Evolutionary conservation across 2,113 vertebrate genomes (phyloP), one percentile per base, ranked within the genome.

Genomic region (Boulengeromyrus knoepffleri): DNA sequence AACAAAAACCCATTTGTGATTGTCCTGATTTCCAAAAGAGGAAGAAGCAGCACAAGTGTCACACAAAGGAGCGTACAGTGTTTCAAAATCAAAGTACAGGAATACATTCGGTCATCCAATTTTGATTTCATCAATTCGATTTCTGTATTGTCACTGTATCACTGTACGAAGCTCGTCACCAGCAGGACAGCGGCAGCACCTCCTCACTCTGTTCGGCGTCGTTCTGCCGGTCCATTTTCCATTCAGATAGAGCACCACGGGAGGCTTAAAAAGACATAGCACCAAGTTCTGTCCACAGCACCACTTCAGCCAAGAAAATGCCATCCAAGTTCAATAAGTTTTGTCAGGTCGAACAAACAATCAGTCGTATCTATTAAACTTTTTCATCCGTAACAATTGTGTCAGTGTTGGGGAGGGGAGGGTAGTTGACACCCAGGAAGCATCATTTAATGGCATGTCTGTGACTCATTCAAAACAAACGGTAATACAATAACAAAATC

Each of bases 211-310:
- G 36, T 17, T 17, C 5, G 7, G 4, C 70, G 70, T 39, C 17
- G 31, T 13, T 77, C 70, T 9, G 70, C 70, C 4, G 1, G 31
- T 39, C 70, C 31, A 3, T 5, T 80, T 19, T 39, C 74, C 36
- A 80, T 86, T n/a, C 46, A 49, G 24, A 86, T 27, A 80, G 74
- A 86, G 84, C 45, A 86, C 42, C 84, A 86, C n/a, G 17, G n/a
- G 84, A 31, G 24, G 46, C 45, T 85, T 86, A 86, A 86, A 86
- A 86, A 49, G 45, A 49, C 84, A 50, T 86, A 86, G 84, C 84
- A 86, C 84, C 84, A 80, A 6, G 31, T 42, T 80, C n/a, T 86
- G n/a, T 49, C 1, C 84, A 86, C 45, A 86, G 84, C 84, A 86
- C 84, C 45, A 50, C 47, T n/a, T 86, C 45, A n/a, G 45, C 45